phyloP scores from a whole-genome alignment of 2,113 vertebrate species.

The Apteryx owenii region DNA sequence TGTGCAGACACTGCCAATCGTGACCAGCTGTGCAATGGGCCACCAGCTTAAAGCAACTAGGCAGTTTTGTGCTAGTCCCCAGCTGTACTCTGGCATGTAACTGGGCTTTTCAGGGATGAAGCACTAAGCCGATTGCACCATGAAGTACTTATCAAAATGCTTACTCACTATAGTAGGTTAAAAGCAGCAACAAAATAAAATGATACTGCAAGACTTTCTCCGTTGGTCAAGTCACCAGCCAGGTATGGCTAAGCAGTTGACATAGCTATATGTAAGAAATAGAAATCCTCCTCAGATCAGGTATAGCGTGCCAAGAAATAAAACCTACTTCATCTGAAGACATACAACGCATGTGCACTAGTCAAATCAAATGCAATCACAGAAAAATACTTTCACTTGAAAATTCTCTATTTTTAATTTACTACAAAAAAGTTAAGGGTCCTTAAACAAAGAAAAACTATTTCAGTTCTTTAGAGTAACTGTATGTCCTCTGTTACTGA shows the following conservation, averaged over 20 bases:
- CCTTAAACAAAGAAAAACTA: not conserved
- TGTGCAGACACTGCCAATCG: not conserved
- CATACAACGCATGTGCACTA: not conserved
- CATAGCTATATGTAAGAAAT: fast-evolving
- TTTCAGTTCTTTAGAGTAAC: not conserved
- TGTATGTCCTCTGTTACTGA: not conserved
- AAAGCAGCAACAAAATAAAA: not conserved
- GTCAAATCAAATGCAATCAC: not conserved
- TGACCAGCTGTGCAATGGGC: not conserved
- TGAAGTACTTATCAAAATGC: not conserved
- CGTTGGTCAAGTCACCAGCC: not conserved
- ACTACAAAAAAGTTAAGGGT: not conserved
- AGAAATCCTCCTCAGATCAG: not conserved
- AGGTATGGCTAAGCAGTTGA: not conserved
- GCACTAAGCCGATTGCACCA: not conserved
- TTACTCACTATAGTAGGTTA: not conserved
- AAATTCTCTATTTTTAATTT: not conserved
- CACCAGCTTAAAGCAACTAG: fast-evolving
- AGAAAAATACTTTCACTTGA: not conserved
- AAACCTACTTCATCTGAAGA: not conserved
- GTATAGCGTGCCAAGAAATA: not conserved
- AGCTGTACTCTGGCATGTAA: not conserved
- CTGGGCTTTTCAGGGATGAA: not conserved
- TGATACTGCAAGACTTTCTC: not conserved
- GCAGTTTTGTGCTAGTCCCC: not conserved